These are phyloP conservation scores for Hylyphantes graminicola DNA, from an alignment of 1,140 invertebrate genomes.

Conservation along the genomic window DNA sequence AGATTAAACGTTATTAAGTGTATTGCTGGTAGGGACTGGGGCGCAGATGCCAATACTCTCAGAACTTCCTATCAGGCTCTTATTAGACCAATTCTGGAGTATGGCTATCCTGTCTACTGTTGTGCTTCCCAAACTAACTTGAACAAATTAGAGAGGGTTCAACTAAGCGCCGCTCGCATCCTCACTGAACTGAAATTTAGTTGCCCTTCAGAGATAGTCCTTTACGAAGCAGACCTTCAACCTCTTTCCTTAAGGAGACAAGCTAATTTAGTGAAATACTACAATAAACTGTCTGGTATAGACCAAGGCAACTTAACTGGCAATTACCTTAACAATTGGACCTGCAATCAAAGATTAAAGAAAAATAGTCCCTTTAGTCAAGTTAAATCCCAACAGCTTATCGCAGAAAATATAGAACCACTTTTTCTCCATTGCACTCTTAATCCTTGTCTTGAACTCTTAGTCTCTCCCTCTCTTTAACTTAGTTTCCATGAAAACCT, in stretches of 20 bases:
- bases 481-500: no score
- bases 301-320: neutral
- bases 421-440: neutral
- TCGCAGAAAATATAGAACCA: neutral
- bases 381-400: neutral
- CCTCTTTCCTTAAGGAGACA: neutral
- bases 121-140: no score
- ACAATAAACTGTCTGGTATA: neutral
- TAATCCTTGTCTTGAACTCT: no score
- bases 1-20: neutral
- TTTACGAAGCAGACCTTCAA: slow-evolving; percentile 10
- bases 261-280: neutral
- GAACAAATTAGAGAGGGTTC: neutral
- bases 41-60: no score
- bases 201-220: neutral
- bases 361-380: neutral
- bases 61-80: no score
- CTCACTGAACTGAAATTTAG: neutral
- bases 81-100: no score
- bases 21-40: no score
- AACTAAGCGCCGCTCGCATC: neutral
- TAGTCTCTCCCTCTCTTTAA: no score
- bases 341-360: neutral
- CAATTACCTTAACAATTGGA: neutral
- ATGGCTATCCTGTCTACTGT: no score